These are phyloP conservation scores for Drosophila pegasa DNA, from an alignment of 2,888 invertebrate genomes.

Conservation along the genomic window DNA sequence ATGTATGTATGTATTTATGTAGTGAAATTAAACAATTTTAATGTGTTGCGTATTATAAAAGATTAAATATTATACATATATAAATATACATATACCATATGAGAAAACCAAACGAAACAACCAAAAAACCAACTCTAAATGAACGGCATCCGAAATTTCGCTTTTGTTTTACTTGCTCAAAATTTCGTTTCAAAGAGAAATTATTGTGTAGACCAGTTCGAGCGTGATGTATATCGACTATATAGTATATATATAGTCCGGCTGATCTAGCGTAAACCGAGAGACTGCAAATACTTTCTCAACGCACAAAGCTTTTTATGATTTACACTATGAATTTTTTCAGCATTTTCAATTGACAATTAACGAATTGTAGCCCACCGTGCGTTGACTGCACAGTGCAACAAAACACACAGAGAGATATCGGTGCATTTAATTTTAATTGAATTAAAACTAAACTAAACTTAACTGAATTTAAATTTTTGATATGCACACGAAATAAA, in stretches of 20 bases:
- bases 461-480: constrained; percentile 34
- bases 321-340: constrained; percentile 11
- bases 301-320: constrained; percentile 43
- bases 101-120: constrained; percentile 3
- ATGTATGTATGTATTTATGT: constrained; percentile 77
- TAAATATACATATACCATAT: constrained; percentile 44
- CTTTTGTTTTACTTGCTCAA: constrained; percentile 14
- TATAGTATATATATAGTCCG: constrained; percentile 1
- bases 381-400: constrained; percentile 67
- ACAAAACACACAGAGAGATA: constrained; percentile 58
- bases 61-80: constrained; percentile 28
- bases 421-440: constrained; percentile 72
- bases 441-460: constrained; percentile 25
- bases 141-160: constrained; percentile 25
- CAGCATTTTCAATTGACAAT: constrained; percentile 35
- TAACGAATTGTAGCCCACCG: constrained; percentile 65
- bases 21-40: constrained; percentile 70
- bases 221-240: constrained; percentile 1
- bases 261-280: not conserved
- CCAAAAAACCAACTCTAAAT: constrained; percentile 5
- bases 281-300: constrained; percentile 14
- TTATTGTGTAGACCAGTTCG: not conserved
- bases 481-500: constrained; percentile 54
- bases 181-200: constrained; percentile 6
- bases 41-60: constrained; percentile 74